Evolutionary conservation across 1,140 invertebrate species (phyloP).

Genomic region (Lordiphosa mommai): DNA sequence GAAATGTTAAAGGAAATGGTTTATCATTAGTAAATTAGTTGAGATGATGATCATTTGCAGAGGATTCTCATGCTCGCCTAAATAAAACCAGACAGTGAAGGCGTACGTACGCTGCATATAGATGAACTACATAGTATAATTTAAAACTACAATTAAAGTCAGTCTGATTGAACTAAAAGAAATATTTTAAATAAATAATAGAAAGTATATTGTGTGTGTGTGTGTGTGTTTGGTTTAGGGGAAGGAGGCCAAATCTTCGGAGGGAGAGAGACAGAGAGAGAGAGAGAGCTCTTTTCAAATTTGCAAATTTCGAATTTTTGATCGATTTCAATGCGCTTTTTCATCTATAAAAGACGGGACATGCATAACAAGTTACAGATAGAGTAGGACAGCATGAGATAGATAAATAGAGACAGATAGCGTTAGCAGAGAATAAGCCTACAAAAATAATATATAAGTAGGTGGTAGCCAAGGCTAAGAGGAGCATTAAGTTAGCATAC

Average conservation of each 20-base stretch:
- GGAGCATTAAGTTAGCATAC: conserved; percentile 27
- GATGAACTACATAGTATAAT: conserved; percentile 36
- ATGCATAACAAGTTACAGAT: conserved; percentile 66
- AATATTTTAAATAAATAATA: conserved; percentile 15
- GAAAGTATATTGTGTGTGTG: not conserved
- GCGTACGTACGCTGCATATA: conserved; percentile 49
- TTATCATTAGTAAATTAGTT: conserved; percentile 36
- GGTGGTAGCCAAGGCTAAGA: too few species aligned
- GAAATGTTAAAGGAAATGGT: conserved; percentile 55
- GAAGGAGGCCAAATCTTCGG: conserved; percentile 31
- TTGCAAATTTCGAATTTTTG: conserved; percentile 35
- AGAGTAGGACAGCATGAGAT: conserved; percentile 31
- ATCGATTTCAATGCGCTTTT: conserved; percentile 19
- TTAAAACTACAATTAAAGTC: conserved; percentile 13
- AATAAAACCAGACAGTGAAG: conserved; percentile 79
- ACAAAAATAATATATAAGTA: too few species aligned
- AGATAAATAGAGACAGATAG: conserved; percentile 26
- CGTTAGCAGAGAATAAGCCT: conserved; percentile 16
- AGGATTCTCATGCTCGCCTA: conserved; percentile 32
- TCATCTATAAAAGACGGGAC: conserved; percentile 44
- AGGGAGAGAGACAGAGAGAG: conserved; percentile 34
- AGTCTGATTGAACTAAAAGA: conserved; percentile 35
- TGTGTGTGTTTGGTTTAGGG: not conserved
- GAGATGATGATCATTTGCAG: not conserved
- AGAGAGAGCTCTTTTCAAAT: conserved; percentile 72